Conservation (phyloP, 1,140 invertebrate genomes). For the Cherax quadricarinatus region DNA sequence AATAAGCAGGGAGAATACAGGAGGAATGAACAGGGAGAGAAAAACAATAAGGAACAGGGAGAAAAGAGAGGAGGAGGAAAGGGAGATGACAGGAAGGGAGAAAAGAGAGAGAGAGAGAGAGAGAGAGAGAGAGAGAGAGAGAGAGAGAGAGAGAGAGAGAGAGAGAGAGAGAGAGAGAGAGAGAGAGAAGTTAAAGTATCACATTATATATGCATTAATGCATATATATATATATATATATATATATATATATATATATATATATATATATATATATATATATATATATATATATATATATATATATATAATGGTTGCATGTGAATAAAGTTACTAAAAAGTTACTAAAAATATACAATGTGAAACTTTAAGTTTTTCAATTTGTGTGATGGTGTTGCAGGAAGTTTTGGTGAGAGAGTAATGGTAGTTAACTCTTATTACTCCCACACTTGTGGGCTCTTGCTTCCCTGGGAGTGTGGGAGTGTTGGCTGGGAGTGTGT, state of each 20-base stretch:
- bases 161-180: no score
- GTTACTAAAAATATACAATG: background rate
- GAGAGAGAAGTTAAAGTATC: no score
- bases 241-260: slow-evolving; percentile 11
- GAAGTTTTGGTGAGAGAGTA: background rate
- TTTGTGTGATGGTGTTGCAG: background rate
- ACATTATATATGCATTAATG: no score
- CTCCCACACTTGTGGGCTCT: background rate
- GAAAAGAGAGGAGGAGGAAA: background rate
- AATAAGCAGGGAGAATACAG: background rate
- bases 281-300: slow-evolving; percentile 18
- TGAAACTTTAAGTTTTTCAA: background rate
- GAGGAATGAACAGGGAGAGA: background rate
- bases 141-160: no score
- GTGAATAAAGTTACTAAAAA: no score
- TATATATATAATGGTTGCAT: background rate
- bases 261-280: slow-evolving; percentile 18
- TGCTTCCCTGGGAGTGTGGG: no score
- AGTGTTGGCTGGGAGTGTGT: no score
- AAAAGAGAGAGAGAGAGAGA: background rate
- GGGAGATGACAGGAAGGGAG: background rate
- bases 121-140: no score
- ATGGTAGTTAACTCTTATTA: background rate
- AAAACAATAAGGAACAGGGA: background rate
- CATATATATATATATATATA: no score